These are phyloP conservation scores for Paratilapia polleni DNA, from an alignment of 2,113 vertebrate genomes.

Conservation along the genomic window DNA sequence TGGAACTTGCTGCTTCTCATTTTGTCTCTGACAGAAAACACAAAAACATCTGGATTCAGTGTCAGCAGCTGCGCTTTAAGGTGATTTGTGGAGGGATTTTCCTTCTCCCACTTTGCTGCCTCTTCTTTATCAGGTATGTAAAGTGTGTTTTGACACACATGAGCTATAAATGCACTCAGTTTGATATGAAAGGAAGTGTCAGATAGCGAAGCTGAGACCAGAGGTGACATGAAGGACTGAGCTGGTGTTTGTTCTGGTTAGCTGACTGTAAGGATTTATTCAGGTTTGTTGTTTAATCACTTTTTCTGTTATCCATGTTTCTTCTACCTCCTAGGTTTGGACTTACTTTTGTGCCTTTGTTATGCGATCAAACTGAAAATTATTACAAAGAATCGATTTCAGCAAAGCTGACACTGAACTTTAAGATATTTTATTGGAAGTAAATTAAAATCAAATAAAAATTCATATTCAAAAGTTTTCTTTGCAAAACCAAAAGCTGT, in stretches of 20 bases:
- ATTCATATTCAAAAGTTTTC: no score
- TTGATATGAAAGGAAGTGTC: neutral
- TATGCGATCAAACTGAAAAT: no score
- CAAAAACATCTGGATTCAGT: no score
- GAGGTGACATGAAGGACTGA: neutral
- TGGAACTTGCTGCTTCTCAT: no score
- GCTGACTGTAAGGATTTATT: neutral
- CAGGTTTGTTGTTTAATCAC: neutral
- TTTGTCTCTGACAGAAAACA: no score
- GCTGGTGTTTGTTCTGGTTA: neutral
- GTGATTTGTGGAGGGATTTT: neutral
- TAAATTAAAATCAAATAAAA: no score
- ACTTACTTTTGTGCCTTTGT: no score
- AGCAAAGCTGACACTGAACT: neutral
- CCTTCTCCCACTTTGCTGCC: neutral
- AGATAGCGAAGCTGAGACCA: neutral
- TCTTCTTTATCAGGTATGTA: neutral
- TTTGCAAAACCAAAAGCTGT: neutral
- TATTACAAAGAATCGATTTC: neutral
- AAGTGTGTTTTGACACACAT: neutral
- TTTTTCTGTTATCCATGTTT: neutral
- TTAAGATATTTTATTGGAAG: no score
- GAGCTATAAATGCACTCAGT: neutral
- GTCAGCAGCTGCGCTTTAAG: neutral
- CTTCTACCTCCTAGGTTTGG: no score